A percentile compares a stretch with the other conserved stretches of the same genome.
Evolutionary conservation across 2,113 vertebrate species (phyloP).

Genomic region (Oxyruncus cristatus): DNA sequence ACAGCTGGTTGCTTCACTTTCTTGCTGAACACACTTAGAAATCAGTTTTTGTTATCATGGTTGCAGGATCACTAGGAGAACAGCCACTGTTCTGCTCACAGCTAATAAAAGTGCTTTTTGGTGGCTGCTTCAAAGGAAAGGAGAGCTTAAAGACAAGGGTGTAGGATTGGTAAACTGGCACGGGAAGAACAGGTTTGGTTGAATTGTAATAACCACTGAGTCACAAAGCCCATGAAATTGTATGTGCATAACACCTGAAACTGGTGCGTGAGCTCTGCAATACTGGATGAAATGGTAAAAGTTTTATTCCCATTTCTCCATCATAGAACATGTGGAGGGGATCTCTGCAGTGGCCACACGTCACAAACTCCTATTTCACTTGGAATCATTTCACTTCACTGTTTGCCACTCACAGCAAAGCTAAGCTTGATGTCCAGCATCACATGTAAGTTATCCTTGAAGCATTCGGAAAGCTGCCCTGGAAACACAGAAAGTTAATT

Average conservation of each 20-base stretch:
- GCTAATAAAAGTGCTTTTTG: background rate
- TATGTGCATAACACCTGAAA: accelerated
- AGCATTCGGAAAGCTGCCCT: background rate
- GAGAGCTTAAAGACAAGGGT: background rate
- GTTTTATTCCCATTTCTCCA: background rate
- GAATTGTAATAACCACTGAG: background rate
- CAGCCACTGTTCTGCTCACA: background rate
- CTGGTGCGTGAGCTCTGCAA: background rate
- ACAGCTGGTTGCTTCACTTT: background rate
- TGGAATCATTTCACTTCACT: background rate
- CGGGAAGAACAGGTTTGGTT: background rate
- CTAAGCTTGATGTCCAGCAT: background rate
- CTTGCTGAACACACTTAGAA: background rate
- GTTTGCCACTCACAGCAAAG: background rate
- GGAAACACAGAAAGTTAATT: background rate
- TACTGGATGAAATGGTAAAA: background rate
- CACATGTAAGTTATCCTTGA: background rate
- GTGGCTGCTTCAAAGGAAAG: background rate
- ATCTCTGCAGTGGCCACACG: background rate
- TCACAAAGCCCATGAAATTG: background rate
- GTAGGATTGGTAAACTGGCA: background rate
- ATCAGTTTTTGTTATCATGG: background rate
- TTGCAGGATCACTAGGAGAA: background rate
- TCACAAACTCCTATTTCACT: background rate
- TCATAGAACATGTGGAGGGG: background rate